Base-by-base conservation (phyloP, 1,140 invertebrate genomes). In the Manduca sexta region DNA sequence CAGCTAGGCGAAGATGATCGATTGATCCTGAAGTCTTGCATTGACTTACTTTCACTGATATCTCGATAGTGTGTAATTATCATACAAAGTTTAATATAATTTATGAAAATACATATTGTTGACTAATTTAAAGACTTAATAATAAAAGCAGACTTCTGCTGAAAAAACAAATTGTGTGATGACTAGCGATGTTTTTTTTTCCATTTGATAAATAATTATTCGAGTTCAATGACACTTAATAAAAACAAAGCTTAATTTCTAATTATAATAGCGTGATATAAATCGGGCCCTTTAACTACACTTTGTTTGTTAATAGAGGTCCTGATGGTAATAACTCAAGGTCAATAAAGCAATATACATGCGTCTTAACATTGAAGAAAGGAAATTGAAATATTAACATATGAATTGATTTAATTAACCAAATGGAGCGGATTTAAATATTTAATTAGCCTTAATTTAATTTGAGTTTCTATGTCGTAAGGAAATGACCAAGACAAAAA, bases 231-330 rank as follows among this genome's bases (percentile, higher is more conserved):
- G 26, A 43, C 21, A 43, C 13, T 30, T 43, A 13, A 30, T 29
- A 29, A 31, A 21, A 21, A 30, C 14, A 43, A 43, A 15, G 8
- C 26, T 12, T 41, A 10, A 26, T 43, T 30, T 14, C 41, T 30
- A 43, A 43, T 43, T 43, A 43, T 30, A 43, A 14, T 38, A 26
- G 1, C 21, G 21, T 26, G 21, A 26, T 26, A 26, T 12, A 12
- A 42, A 10, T 42, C 41, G n/a, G 26, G 26, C 15, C 41, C 26
- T 21, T 31, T 43, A 29, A 43, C 33, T 41, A 33, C 31, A 43
- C 37, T 56, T 61, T 66, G 56, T 65, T 38, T 66, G 56, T 54
- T 51, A 68, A 73, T 67, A 14, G 37, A 63, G 64, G 66, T 64
- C 47, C 49, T 29, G 6, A 10, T 31, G 15, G 21, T 44, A 42